Base-by-base conservation (phyloP, 2,888 invertebrate genomes). In the Horisme vitalbata region DNA sequence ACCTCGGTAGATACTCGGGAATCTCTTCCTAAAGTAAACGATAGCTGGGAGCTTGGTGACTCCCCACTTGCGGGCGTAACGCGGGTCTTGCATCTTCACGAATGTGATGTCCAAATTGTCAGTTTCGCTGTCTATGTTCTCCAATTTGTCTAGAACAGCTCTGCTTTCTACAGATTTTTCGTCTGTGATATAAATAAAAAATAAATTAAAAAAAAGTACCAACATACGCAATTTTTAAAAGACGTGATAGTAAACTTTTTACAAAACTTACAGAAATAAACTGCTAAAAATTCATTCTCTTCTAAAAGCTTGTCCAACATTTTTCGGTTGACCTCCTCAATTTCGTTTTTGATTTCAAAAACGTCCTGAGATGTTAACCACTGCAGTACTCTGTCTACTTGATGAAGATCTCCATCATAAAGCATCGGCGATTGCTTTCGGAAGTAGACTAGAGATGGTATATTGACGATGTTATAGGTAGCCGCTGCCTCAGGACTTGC, bases 291-390 rank as follows among this genome's bases (percentile, higher is more conserved):
- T 86, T 98, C 98, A 67, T 97, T 97, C 77, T 98, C 98, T 60
- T 97, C 96, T 38, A 98, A 84, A 11, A 98, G 88, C 84, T 98
- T 98, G 71, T 98, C 97, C 67, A 98, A 90, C 97, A 98, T 98
- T 86, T 98, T 97, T 54, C 96, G 94, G 81, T 98, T 98, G 5
- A 99, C 98, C 78, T 98, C 98, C 79, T 98, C 98, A 70, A 98
- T 98, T 92, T 97, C 97, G 73, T 97, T 97, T 90, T 97, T 97
- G 39, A 97, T 95, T 84, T 97, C 97, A 84, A 97, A 97, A 39
- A 97, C 96, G 75, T 97, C 97, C 72, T 97, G 97, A 33, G 97
- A 97, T 14, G 97, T 97, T 27, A 97, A 84, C 97, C 97, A 97
- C 53, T 94, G 93, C 3, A 97, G 87, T 12, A 97, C 93, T 73